Evolutionary conservation across 2,888 invertebrate species (phyloP), one percentile per base, ranked within the genome.

Genomic region (Latheticus oryzae): DNA sequence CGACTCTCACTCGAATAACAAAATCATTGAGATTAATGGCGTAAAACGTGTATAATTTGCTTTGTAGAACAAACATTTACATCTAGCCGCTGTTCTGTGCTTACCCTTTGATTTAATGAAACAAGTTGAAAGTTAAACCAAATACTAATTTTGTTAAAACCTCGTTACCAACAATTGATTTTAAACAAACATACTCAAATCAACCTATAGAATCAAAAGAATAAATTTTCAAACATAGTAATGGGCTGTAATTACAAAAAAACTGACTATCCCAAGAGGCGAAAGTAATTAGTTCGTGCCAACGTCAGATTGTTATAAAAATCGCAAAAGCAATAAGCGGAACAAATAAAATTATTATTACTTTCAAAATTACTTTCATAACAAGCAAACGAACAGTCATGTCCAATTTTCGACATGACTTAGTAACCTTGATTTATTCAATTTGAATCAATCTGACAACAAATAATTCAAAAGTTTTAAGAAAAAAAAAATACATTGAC

Each of bases 11-110:
- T 51, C 35, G 23, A 11, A 12, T 32, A 38, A 48, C 11, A 48
- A 38, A 38, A 50, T 48, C 24, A 26, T 48, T 24, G 35, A 35
- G 32, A 48, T 38, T 50, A 50, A 50, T 38, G 28, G 42, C 42
- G 52, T 15, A 52, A 52, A 52, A 52, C 40, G 52, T 38, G 37
- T 33, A 52, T 19, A 37, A 43, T 54, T 54, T 54, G 45, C 53
- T 52, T 40, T 52, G 45, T 38, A 33, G 38, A 15, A 33, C 42
- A 52, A 52, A 52, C 52, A 52, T 51, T 51, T 48, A 50, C 50
- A 33, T 38, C 40, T 51, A 38, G 38, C 9, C 9, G 12, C 38
- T 21, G 21, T 11, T 16, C 35, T 17, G 23, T 35, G 48, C 26
- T 35, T 35, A 26, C 30, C 42, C 52, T 52, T 52, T 42, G 42